Conservation (phyloP, 2,113 vertebrate genomes). For the Caranx melampygus region DNA sequence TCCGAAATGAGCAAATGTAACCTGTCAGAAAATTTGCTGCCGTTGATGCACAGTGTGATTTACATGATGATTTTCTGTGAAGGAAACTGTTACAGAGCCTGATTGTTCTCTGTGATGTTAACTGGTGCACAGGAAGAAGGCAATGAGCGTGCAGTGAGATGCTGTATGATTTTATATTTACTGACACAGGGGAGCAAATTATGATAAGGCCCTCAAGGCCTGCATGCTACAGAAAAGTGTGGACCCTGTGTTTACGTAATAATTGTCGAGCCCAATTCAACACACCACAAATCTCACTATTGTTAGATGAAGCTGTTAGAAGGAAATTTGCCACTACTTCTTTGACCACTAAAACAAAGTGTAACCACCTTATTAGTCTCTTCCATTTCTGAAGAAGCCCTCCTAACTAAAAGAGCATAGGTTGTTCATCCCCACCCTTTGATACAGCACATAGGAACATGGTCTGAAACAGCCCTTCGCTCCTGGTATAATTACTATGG, state of each 20-base stretch:
- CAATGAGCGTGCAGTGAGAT: constrained; percentile 21
- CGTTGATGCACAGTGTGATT: constrained; percentile 42
- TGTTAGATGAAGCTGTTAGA: constrained; percentile 37
- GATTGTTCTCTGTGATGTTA: constrained; percentile 31
- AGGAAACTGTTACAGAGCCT: neutral
- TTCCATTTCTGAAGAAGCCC: constrained; percentile 16
- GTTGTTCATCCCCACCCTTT: neutral
- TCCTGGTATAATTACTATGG: neutral
- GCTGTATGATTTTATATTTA: constrained; percentile 59
- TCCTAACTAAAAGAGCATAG: neutral
- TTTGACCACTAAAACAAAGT: constrained; percentile 49
- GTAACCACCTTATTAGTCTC: constrained; percentile 47
- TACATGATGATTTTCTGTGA: constrained; percentile 26
- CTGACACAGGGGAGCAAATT: constrained; percentile 63
- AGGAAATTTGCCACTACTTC: constrained; percentile 40
- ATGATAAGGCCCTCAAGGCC: constrained; percentile 64
- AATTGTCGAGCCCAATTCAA: constrained; percentile 56
- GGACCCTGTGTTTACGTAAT: constrained; percentile 70
- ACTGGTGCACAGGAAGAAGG: constrained; percentile 16
- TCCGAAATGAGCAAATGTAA: constrained; percentile 40
- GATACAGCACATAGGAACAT: neutral
- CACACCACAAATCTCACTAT: constrained; percentile 25
- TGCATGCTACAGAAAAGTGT: constrained; percentile 53
- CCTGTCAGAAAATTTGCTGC: constrained; percentile 40
- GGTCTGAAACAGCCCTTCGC: neutral